A percentile compares a stretch with the other conserved stretches of the same genome.
Conservation (phyloP, 2,888 invertebrate species). For the Agrotis exclamationis region DNA sequence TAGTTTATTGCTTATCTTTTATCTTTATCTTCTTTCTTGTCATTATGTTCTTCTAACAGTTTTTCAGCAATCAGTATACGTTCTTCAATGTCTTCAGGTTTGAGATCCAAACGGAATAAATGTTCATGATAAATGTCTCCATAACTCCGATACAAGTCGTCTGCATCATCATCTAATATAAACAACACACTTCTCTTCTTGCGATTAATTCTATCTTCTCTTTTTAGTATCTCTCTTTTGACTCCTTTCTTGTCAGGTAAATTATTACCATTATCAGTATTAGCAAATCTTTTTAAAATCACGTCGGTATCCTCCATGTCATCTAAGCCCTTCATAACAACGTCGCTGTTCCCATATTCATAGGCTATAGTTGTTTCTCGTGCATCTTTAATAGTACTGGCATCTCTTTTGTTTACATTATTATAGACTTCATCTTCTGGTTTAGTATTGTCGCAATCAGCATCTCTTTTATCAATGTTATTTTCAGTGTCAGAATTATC, state of each 20-base stretch:
- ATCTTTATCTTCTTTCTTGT: conserved; percentile 55
- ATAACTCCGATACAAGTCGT: conserved; percentile 12
- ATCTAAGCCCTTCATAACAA: conserved; percentile 34
- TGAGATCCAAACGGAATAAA: conserved; percentile 45
- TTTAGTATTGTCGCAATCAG: not conserved
- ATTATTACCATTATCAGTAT: not conserved
- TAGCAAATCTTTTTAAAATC: conserved; percentile 7
- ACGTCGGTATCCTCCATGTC: conserved; percentile 12
- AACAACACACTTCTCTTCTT: conserved; percentile 7
- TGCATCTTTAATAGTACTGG: not conserved
- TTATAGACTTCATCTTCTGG: not conserved
- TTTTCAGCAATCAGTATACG: conserved; percentile 69
- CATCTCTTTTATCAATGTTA: conserved; percentile 29
- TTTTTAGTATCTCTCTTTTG: conserved; percentile 12
- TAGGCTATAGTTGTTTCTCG: conserved; percentile 35
- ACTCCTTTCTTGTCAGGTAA: not conserved
- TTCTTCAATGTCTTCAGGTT: conserved; percentile 74
- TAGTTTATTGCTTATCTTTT: not conserved
- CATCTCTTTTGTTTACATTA: conserved; percentile 51
- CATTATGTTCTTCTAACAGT: conserved; percentile 74
- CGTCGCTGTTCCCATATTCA: conserved; percentile 50
- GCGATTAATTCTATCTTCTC: not conserved
- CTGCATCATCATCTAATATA: conserved; percentile 25
- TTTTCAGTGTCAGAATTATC: conserved; percentile 4
- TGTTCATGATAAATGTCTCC: conserved; percentile 43